Conservation (phyloP, 1,140 invertebrate species). For the Aricia agestis region DNA sequence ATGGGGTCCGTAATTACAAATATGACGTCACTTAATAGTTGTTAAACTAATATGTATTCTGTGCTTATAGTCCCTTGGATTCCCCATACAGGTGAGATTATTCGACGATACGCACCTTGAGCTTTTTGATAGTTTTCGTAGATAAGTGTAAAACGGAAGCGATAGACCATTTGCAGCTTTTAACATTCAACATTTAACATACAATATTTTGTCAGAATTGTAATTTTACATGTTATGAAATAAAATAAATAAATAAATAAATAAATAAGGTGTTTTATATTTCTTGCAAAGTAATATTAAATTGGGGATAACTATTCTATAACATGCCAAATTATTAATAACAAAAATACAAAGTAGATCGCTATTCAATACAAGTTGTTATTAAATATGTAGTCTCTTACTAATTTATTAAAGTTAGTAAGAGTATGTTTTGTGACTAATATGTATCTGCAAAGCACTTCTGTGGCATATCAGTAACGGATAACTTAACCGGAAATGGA, state of each 20-base stretch:
- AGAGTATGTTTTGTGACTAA: no score
- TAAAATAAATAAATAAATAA: no score
- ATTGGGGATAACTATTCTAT: not conserved
- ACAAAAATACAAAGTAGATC: no score
- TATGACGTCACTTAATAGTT: not conserved
- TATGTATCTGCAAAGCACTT: not conserved
- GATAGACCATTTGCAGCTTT: not conserved
- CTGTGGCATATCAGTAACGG: not conserved
- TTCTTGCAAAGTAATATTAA: not conserved
- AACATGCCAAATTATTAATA: no score
- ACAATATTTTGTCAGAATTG: no score
- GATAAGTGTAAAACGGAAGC: not conserved
- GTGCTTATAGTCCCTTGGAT: not conserved
- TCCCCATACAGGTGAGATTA: not conserved
- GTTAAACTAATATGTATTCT: no score
- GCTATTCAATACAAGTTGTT: no score
- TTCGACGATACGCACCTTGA: not conserved
- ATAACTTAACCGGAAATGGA: constrained; percentile 5
- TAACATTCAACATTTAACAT: no score
- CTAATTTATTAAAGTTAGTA: no score
- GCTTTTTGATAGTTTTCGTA: not conserved
- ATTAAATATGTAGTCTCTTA: no score
- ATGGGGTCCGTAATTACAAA: not conserved
- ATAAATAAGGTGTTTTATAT: not conserved
- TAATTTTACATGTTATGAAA: no score